Base-by-base conservation (phyloP, 2,113 vertebrate species). In the Fregata magnificens region DNA sequence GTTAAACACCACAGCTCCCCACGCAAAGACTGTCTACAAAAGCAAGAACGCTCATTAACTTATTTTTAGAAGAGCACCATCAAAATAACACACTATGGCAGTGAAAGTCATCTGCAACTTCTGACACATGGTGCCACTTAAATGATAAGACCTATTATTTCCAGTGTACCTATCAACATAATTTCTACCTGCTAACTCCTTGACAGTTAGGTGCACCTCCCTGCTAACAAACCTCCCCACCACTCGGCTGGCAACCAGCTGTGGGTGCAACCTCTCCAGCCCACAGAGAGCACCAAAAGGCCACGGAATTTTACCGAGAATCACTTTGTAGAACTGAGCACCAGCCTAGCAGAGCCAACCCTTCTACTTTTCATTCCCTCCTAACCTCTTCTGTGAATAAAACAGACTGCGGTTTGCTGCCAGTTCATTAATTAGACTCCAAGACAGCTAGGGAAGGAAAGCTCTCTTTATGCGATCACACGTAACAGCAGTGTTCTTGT, bases 401-500 rank as follows among this genome's bases (percentile, higher is more conserved):
- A 70, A 36, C 49, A 53, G 7, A 20, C 7, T 2, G 1, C 0
- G 10, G 28, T 10, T 40, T 45, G 34, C 3, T 19, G 36, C 31
- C 11, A 10, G 12, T 19, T 82, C 28, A 10, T 34, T 40, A 56
- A 34, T 29, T 19, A 73, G 21, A 8, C 69, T 42, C 18, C 28
- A 12, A 42, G 16, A 28, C 7, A 71, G 21, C 18, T 5, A 53
- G 6, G 32, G 55, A 16, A 77, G 32, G 50, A 14, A 76, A 49
- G 55, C 6, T 40, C 19, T 42, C 28, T 21, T 15, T 20, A 13
- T 2, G 44, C 0, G 0, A 25, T 3, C 50, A 6, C 14, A 25
- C 1, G 1, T 1, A 63, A 47, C 21, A 25, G 62, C 0, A 5
- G 4, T 4, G 59, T 5, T 47, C 34, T 13, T 19, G 42, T 36